Base-by-base conservation (phyloP, 2,113 vertebrate species). In the Rutilus rutilus region DNA sequence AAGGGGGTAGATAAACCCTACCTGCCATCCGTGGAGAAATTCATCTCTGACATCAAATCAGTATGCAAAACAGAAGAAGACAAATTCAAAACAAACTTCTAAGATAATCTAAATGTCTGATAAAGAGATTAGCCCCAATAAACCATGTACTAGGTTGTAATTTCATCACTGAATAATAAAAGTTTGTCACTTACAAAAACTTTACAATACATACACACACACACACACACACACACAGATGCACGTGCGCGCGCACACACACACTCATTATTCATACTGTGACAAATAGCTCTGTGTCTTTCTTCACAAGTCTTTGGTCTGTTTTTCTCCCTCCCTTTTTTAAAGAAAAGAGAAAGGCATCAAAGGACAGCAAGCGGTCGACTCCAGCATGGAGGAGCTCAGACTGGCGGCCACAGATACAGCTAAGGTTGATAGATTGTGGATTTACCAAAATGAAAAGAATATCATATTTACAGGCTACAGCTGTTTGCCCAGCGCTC, bases 381-480 rank as follows among this genome's bases (percentile, higher is more conserved):
- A 84, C 79, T 88, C 74, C 67, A 86, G 15, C n/a, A 8, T 33
- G 23, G 82, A 64, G 76, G 19, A 78, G 30, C 85, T 60, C 65
- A 86, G 36, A 86, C 83, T 87, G 52, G 71, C 5, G 82, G 81
- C 52, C 74, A 78, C 12, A 78, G 86, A 86, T 86, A 9, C 14
- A 39, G 79, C 76, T 52, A 74, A 83, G 88, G 90, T 88, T 89
- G 88, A 87, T 78, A 67, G 76, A 87, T 23, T 85, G 82, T 45
- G 85, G 69, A 78, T 82, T 86, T 86, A 73, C 50, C 78, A 57
- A 73, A 84, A 78, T 80, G 33, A 89, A 90, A 90, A 90, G 36
- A 85, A 87, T 90, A 89, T 86, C 76, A 88, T 86, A 88, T 90
- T 89, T 87, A 87, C 88, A 87, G 59, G 76, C 62, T 54, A 60